Conservation (phyloP, 2,797 vertebrate genomes). For the Delichon dasypus region DNA sequence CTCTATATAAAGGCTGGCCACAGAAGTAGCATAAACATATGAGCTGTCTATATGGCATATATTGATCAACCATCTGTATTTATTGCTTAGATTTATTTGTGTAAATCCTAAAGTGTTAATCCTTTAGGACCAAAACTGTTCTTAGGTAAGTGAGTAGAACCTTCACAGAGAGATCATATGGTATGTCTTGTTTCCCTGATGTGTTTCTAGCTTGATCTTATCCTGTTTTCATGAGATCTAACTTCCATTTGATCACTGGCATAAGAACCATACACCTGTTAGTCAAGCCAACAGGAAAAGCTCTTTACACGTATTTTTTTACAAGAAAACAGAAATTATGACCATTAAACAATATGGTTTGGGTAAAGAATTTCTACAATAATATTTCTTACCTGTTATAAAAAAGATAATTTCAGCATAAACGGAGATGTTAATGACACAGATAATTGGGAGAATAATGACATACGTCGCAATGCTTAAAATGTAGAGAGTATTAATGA, state of each 20-base stretch:
- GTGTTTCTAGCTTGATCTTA: neutral
- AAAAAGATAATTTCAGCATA: neutral
- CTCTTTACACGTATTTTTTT: neutral
- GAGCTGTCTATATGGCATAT: neutral
- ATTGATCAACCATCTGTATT: neutral
- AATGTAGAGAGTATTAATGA: neutral
- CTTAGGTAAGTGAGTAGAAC: neutral
- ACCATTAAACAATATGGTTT: neutral
- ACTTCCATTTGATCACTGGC: neutral
- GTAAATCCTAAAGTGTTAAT: neutral
- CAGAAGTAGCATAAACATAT: neutral
- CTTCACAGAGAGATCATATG: neutral
- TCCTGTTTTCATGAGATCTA: neutral
- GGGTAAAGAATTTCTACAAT: neutral
- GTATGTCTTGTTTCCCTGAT: neutral
- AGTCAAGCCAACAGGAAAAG: neutral
- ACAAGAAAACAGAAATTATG: neutral
- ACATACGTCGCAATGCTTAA: neutral
- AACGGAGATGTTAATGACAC: neutral
- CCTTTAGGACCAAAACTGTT: neutral
- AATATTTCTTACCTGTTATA: neutral
- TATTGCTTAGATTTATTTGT: neutral
- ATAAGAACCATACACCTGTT: neutral
- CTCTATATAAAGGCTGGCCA: neutral
- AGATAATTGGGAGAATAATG: neutral